These are phyloP conservation scores for Nicator chloris DNA, from an alignment of 2,113 vertebrate genomes.

Conservation along the genomic window DNA sequence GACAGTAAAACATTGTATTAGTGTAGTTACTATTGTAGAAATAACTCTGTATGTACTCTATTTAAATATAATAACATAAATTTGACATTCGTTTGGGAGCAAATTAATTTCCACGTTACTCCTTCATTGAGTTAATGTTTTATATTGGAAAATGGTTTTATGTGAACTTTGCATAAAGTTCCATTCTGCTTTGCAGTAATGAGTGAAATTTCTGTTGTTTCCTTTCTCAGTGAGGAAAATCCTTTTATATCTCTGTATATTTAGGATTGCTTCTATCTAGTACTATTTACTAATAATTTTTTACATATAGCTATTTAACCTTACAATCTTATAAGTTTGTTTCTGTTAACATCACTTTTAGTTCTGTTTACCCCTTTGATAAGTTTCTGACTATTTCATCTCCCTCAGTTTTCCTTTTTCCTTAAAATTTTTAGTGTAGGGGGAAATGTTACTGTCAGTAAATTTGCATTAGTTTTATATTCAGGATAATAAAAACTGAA, in stretches of 20 bases:
- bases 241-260: background rate
- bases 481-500: background rate
- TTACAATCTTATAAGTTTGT: background rate
- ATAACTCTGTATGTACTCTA: background rate
- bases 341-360: background rate
- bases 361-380: background rate
- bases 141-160: background rate
- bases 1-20: background rate
- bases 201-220: background rate
- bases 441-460: background rate
- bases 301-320: background rate
- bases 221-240: background rate
- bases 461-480: background rate
- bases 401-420: background rate
- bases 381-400: background rate
- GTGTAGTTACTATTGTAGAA: background rate
- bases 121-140: background rate
- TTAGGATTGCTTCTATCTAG: background rate
- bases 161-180: background rate
- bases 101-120: background rate
- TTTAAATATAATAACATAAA: background rate
- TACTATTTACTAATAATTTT: background rate
- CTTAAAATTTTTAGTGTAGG: background rate
- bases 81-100: background rate
- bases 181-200: background rate